phyloP scores from a whole-genome alignment of 1,140 invertebrate species.

The Acyrthosiphon pisum region DNA sequence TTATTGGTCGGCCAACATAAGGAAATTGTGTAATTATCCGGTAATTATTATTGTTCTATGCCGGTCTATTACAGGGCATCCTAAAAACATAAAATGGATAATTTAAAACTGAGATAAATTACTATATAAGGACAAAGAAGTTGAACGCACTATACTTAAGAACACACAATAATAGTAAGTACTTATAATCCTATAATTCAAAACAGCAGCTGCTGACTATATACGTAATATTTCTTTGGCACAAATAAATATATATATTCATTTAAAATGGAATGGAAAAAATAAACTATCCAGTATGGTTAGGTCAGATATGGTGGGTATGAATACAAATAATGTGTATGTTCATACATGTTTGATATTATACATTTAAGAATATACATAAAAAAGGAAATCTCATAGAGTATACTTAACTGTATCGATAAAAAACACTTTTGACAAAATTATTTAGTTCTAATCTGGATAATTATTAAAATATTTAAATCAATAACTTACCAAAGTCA shows the following conservation, averaged over 20 bases:
- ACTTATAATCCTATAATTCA: slow-evolving; percentile 6
- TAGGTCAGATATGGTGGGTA: not conserved
- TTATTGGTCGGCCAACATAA: slow-evolving; percentile 32
- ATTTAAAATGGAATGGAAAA: not conserved
- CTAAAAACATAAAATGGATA: not conserved
- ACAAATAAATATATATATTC: not conserved
- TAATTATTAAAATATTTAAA: not conserved
- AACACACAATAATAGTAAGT: not conserved
- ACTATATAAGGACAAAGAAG: slow-evolving; percentile 9
- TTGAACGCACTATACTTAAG: slow-evolving; percentile 15
- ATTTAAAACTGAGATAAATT: not conserved
- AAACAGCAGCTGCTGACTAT: not conserved
- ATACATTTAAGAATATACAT: not conserved
- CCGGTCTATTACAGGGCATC: slow-evolving; percentile 2
- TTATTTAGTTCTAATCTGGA: not conserved
- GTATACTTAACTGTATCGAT: not conserved
- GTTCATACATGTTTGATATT: not conserved
- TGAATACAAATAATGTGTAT: not conserved
- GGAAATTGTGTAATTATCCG: slow-evolving; percentile 46
- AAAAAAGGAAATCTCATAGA: not conserved
- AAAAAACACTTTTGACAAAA: not conserved
- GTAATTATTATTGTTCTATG: slow-evolving; percentile 46
- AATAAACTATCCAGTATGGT: not conserved
- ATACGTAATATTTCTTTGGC: not conserved
- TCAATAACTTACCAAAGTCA: slow-evolving; percentile 33